A percentile compares a stretch with the other conserved stretches of the same genome.
Conservation (phyloP, 2,797 vertebrate species). For the Chiloscyllium punctatum region DNA sequence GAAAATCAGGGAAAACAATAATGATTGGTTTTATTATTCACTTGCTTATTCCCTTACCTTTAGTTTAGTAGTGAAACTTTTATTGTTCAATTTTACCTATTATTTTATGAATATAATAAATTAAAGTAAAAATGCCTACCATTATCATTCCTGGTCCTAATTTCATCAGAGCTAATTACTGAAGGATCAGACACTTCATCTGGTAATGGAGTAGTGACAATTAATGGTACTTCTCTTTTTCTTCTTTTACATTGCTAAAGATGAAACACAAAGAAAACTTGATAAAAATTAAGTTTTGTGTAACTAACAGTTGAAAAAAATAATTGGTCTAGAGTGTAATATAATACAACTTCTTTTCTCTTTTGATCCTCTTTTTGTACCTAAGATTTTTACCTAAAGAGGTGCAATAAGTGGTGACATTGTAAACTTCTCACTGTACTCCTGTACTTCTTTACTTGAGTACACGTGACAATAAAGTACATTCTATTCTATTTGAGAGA, state of each 20-base stretch:
- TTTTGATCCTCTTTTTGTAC: too few relatives aligned
- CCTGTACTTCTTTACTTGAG: too few relatives aligned
- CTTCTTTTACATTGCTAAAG: conserved; percentile 35
- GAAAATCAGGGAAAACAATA: neutral
- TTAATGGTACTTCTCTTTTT: conserved; percentile 48
- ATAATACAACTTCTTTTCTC: too few relatives aligned
- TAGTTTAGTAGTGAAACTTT: neutral
- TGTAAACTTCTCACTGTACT: too few relatives aligned
- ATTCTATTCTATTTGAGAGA: neutral
- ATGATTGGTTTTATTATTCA: neutral
- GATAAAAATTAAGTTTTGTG: neutral
- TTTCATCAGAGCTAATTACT: conserved; percentile 56
- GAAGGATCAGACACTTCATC: conserved; percentile 47
- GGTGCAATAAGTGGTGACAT: too few relatives aligned
- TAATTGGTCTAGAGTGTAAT: neutral
- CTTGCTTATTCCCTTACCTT: neutral
- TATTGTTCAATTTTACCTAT: neutral
- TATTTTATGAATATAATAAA: neutral
- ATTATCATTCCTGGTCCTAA: conserved; percentile 52
- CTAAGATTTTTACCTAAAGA: too few relatives aligned
- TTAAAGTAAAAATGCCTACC: conserved; percentile 44
- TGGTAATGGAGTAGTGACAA: neutral
- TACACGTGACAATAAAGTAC: too few relatives aligned
- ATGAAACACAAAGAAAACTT: neutral
- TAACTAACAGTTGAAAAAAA: neutral